Conservation (phyloP, 2,113 vertebrate species). For the Megatriorchis doriae region DNA sequence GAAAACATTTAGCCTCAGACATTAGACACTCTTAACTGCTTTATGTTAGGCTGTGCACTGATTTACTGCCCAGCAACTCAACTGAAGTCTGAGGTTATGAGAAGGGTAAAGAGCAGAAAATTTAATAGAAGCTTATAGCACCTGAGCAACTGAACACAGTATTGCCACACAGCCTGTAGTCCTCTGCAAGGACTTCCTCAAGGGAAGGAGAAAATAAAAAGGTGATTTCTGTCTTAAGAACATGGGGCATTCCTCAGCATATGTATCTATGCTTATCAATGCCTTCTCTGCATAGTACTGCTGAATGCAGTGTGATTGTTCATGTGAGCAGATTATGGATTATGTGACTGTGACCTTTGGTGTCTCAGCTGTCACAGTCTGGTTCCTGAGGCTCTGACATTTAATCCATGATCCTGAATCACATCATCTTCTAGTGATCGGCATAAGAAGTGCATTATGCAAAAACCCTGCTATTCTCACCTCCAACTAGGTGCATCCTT, state of each 20-base stretch:
- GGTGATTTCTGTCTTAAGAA: not conserved
- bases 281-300: not conserved
- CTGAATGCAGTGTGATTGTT: not conserved
- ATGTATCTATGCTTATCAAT: not conserved
- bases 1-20: not conserved
- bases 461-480: not conserved
- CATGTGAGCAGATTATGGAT: not conserved
- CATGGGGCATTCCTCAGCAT: not conserved
- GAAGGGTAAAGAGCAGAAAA: not conserved
- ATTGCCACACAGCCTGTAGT: not conserved
- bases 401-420: not conserved
- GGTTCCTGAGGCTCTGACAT: not conserved
- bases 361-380: not conserved
- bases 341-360: rapidly evolving
- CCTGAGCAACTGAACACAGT: not conserved
- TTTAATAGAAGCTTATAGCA: not conserved
- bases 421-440: not conserved
- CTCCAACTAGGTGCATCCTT: not conserved
- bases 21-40: not conserved
- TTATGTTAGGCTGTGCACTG: not conserved
- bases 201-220: not conserved
- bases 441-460: not conserved
- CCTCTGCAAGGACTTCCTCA: not conserved
- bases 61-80: not conserved
- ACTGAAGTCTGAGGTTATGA: not conserved